Evolutionary conservation across 1,140 invertebrate genomes (phyloP), one percentile per base, ranked within the genome.

Genomic region (Phocides pigmalion): DNA sequence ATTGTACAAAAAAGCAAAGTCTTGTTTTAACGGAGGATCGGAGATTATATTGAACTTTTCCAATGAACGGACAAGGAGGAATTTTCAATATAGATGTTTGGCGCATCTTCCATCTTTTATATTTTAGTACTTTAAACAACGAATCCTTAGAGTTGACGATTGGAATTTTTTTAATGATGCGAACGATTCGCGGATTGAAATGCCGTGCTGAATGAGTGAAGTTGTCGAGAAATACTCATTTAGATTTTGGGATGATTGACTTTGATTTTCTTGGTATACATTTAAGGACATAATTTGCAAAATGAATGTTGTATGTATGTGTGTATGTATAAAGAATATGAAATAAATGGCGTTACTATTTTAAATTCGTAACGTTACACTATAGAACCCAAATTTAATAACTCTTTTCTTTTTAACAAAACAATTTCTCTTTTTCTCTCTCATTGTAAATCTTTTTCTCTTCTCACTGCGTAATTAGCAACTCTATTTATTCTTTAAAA

Each of bases 1-100:
- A 80, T 84, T 79, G 82, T 83, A 82, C 76, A 85, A 82, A 85
- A 87, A 87, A 87, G 82, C 82, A 85, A 85, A 87, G 74, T 84
- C 84, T 83, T 84, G 84, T 85, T 84, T 83, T 79, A 85, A 84
- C 83, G 69, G 70, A 74, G 75, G 72, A 76, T 73, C 74, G 67
- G 67, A 74, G 77, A 71, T 80, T 84, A 84, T 79, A 81, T 81
- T 67, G 75, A 83, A 85, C 73, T 79, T 84, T 87, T 72, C 72
- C 69, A 80, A 79, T 79, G 81, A 78, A 79, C 73, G 75, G 68
- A 76, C 74, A 73, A 68, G 64, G 61, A 76, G 75, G 77, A 83
- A 84, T 84, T 84, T 84, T 77, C 78, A 84, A 83, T 84, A 80
- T 75, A 79, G 76, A 84, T 80, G 74, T 80, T 81, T 77, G 68